Evolutionary conservation across 2,888 invertebrate genomes (phyloP).

Genomic region (Eumerus sabulonum): DNA sequence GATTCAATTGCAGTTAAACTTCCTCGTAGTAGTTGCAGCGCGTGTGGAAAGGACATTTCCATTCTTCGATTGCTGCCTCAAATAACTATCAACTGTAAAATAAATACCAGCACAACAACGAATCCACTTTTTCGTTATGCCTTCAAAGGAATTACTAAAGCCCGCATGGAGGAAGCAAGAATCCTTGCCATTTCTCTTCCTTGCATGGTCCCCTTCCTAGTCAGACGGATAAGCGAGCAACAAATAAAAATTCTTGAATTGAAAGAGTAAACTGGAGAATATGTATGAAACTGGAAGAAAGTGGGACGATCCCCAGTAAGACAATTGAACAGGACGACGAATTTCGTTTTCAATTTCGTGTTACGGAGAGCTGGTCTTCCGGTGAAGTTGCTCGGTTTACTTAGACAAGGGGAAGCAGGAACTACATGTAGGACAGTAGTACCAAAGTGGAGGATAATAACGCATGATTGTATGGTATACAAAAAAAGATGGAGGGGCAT

Average conservation of each 20-base stretch:
- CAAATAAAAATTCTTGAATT: constrained; percentile 65
- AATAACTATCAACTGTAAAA: constrained; percentile 52
- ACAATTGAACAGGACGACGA: constrained; percentile 56
- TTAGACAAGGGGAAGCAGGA: too few relatives aligned
- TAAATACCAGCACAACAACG: constrained; percentile 47
- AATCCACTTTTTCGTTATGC: constrained; percentile 20
- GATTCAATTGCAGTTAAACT: constrained; percentile 67
- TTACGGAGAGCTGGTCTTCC: constrained; percentile 39
- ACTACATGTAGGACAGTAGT: too few relatives aligned
- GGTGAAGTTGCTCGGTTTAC: constrained; percentile 30
- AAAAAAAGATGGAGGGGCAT: too few relatives aligned
- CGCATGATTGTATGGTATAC: too few relatives aligned
- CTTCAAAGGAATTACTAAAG: not conserved
- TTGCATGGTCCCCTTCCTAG: too few relatives aligned
- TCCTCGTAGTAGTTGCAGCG: constrained; percentile 10
- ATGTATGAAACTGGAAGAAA: not conserved
- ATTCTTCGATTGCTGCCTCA: constrained; percentile 12
- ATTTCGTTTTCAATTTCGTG: constrained; percentile 65
- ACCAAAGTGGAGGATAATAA: too few relatives aligned
- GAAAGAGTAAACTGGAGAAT: constrained; percentile 54
- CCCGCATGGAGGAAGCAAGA: not conserved
- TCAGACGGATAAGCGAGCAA: constrained; percentile 58
- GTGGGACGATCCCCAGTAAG: constrained; percentile 21
- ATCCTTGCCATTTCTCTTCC: too few relatives aligned
- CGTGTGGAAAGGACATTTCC: constrained; percentile 25